phyloP scores from a whole-genome alignment of 1,140 invertebrate species.

The Chrysomallon squamiferum region DNA sequence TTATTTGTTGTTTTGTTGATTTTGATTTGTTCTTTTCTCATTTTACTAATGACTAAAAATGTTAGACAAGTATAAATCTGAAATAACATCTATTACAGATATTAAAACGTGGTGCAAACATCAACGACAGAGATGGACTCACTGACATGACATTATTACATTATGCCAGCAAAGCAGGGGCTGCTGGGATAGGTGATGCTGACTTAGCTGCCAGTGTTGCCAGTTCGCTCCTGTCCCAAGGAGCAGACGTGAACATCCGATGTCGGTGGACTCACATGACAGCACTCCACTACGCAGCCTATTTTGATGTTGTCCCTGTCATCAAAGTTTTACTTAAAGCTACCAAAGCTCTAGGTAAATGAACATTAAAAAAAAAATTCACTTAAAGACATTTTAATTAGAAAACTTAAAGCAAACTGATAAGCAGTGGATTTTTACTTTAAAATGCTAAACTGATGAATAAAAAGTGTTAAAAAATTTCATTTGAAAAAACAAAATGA shows the following conservation, averaged over 20 bases:
- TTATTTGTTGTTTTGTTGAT: too few species aligned
- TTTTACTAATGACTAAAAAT: too few species aligned
- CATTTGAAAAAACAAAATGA: too few species aligned
- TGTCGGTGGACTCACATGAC: slow-evolving; percentile 71
- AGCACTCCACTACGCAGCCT: slow-evolving; percentile 68
- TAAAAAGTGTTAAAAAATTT: too few species aligned
- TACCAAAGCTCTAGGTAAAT: slow-evolving; percentile 58
- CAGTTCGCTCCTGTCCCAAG: slow-evolving; percentile 60
- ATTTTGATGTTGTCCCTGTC: slow-evolving; percentile 68
- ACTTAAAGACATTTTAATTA: too few species aligned
- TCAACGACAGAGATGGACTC: slow-evolving; percentile 68
- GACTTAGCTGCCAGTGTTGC: slow-evolving; percentile 54
- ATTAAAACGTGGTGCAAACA: slow-evolving; percentile 63
- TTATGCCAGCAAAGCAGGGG: slow-evolving; percentile 69
- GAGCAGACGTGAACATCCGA: slow-evolving; percentile 65
- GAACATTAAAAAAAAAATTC: too few species aligned
- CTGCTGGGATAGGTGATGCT: slow-evolving; percentile 66
- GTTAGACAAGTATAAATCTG: too few species aligned
- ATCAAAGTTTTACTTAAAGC: slow-evolving; percentile 63
- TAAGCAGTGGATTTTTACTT: too few species aligned
- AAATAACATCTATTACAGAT: too few species aligned
- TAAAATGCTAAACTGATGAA: too few species aligned
- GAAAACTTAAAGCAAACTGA: too few species aligned
- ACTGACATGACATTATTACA: slow-evolving; percentile 70
- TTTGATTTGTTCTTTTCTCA: too few species aligned